Conservation (phyloP, 2,113 vertebrate genomes). For the Camelus bactrianus region DNA sequence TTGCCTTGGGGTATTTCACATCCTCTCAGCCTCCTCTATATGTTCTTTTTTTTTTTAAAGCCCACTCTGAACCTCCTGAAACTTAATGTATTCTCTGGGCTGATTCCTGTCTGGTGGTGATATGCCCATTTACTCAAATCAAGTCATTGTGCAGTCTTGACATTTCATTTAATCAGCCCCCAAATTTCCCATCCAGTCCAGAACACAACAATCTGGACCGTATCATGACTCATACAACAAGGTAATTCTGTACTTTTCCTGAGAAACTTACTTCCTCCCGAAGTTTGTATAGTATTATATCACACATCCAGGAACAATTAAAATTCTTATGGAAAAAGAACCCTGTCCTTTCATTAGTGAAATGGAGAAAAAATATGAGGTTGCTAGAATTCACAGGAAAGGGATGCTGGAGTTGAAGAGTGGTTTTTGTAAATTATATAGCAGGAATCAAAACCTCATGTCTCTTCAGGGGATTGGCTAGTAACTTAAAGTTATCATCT, state of each 20-base stretch:
- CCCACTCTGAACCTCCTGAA: background rate
- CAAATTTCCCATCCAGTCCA: background rate
- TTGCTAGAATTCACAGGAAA: background rate
- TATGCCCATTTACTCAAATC: background rate
- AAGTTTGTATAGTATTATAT: background rate
- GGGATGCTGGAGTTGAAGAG: background rate
- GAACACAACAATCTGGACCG: background rate
- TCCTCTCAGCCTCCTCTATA: constrained; percentile 18
- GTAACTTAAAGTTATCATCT: background rate
- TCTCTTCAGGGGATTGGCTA: background rate
- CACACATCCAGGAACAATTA: constrained; percentile 48
- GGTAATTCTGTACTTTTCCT: background rate
- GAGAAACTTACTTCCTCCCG: constrained; percentile 35
- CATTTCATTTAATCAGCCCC: constrained; percentile 10
- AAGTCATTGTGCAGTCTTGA: background rate
- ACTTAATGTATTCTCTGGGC: constrained; percentile 36
- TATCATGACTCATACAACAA: background rate
- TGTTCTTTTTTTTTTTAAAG: background rate
- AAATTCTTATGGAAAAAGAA: constrained; percentile 44
- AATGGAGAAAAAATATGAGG: background rate
- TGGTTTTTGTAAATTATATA: background rate
- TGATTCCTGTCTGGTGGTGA: background rate
- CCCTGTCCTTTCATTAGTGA: constrained; percentile 41
- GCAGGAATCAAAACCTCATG: background rate
- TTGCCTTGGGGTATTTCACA: constrained; percentile 19